A percentile compares a stretch with the other conserved stretches of the same genome.
Conservation (phyloP, 2,888 invertebrate genomes). For the Nomada fucata region DNA sequence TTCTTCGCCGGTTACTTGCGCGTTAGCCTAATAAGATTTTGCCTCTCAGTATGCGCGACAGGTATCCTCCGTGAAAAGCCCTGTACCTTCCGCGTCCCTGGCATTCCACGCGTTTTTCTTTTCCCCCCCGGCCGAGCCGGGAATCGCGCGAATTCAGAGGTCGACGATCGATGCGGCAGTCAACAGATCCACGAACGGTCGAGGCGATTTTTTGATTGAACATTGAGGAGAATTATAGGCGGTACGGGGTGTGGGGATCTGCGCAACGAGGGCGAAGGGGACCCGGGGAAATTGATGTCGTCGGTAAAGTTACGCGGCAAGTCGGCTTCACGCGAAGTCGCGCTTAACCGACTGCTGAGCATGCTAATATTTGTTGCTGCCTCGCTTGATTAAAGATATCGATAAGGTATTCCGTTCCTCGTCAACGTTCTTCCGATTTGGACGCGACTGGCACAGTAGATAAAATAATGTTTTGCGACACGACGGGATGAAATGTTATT, state of each 20-base stretch:
- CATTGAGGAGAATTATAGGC: background rate
- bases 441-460: background rate
- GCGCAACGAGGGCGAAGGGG: background rate
- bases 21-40: conserved; percentile 66
- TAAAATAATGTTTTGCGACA: no score
- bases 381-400: conserved; percentile 13
- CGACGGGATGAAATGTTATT: background rate
- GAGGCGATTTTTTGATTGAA: background rate
- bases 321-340: conserved; percentile 13
- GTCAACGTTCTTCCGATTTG: background rate
- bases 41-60: conserved; percentile 63
- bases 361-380: conserved; percentile 11
- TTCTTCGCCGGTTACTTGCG: conserved; percentile 61
- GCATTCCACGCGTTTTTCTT: conserved; percentile 47
- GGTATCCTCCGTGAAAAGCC: conserved; percentile 60
- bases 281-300: conserved; percentile 17
- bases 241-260: background rate
- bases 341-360: conserved; percentile 13
- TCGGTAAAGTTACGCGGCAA: conserved; percentile 12
- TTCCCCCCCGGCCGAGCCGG: background rate
- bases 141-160: background rate
- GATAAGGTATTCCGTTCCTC: background rate
- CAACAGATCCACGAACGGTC: background rate
- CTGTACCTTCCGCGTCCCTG: conserved; percentile 58
- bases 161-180: conserved; percentile 1